These are phyloP conservation scores for Ormyrus pomaceus DNA, from an alignment of 2,888 invertebrate genomes.

Conservation along the genomic window DNA sequence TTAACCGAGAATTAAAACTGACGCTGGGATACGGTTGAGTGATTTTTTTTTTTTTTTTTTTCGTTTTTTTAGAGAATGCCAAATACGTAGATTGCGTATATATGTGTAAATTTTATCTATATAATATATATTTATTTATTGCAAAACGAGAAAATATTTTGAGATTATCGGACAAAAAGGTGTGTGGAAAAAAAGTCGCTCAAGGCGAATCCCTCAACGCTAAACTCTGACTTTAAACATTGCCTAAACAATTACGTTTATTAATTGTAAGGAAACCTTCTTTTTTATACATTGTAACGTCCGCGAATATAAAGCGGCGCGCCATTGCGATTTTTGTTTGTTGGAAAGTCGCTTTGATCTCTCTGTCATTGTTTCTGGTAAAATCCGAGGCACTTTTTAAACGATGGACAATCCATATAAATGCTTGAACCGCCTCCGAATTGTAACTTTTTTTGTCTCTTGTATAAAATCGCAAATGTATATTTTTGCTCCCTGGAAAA, in stretches of 20 bases:
- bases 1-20: constrained; percentile 27
- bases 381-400: constrained; percentile 7
- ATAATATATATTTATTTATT: constrained; percentile 46
- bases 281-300: constrained; percentile 22
- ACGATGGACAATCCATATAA: constrained; percentile 2
- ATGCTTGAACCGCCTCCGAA: background rate
- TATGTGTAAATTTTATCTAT: background rate
- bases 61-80: constrained; percentile 37
- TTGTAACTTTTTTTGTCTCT: constrained; percentile 42
- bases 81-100: constrained; percentile 35
- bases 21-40: constrained; percentile 24
- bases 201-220: constrained; percentile 37
- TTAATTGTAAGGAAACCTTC: constrained; percentile 44
- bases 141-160: constrained; percentile 26
- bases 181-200: constrained; percentile 35
- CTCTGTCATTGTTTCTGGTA: constrained; percentile 35
- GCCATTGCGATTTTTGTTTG: constrained; percentile 43
- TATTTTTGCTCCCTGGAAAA: constrained; percentile 20
- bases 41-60: background rate
- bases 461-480: constrained; percentile 14
- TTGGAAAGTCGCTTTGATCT: constrained; percentile 39
- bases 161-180: constrained; percentile 19
- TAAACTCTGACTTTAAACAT: constrained; percentile 50
- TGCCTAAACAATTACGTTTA: constrained; percentile 55
- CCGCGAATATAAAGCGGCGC: background rate